phyloP scores from a whole-genome alignment of 2,113 vertebrate species.

The Seriola aureovittata region DNA sequence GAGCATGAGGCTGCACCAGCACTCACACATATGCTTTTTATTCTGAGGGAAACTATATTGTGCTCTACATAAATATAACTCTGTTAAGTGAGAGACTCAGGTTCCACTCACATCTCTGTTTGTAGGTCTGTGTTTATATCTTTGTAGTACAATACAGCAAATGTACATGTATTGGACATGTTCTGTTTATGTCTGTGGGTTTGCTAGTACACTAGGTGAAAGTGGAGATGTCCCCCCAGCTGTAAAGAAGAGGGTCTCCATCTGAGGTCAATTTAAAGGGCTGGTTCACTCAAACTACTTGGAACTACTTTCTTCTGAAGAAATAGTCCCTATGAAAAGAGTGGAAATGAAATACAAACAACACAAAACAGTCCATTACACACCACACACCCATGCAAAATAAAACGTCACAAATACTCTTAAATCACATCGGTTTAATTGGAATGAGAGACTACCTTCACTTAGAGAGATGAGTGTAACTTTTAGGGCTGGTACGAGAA shows the following conservation, averaged over 20 bases:
- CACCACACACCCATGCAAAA: background rate
- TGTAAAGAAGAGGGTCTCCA: background rate
- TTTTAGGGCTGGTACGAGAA: background rate
- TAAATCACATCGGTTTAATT: background rate
- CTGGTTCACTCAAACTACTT: background rate
- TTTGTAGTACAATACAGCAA: background rate
- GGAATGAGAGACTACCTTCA: background rate
- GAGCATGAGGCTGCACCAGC: background rate
- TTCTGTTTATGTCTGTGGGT: background rate
- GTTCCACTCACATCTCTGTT: background rate
- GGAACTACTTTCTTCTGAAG: background rate
- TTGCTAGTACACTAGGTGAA: background rate
- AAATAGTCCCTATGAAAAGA: background rate
- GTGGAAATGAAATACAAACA: too few relatives aligned
- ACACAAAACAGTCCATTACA: too few relatives aligned
- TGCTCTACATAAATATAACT: slow-evolving; percentile 1
- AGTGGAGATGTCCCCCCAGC: background rate
- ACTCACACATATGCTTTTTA: slow-evolving; percentile 9
- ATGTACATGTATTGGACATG: background rate
- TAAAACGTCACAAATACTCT: background rate
- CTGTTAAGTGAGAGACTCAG: background rate
- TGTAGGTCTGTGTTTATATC: background rate
- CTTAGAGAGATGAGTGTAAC: background rate
- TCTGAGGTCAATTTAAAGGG: slow-evolving; percentile 4
- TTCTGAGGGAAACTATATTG: background rate